A percentile compares a stretch with the other conserved stretches of the same genome.
phyloP scores from a whole-genome alignment of 2,888 invertebrate genomes.

The Xanthorhoe spadicearia region DNA sequence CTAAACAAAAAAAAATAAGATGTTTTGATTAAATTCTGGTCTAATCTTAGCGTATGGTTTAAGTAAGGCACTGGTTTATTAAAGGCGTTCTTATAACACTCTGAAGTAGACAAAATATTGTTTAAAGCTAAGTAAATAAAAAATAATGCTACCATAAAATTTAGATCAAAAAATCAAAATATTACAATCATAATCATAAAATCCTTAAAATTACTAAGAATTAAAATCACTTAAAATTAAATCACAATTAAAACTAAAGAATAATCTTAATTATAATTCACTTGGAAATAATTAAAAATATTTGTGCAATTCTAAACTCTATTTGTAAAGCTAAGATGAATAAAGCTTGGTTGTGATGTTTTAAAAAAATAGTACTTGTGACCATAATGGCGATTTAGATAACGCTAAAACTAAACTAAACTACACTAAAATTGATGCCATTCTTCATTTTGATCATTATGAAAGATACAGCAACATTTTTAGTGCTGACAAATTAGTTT shows the following conservation, averaged over 20 bases:
- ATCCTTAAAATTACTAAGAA: conserved; percentile 41
- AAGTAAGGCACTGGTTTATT: conserved; percentile 25
- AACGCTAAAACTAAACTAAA: too few relatives aligned
- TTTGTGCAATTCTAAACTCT: conserved; percentile 45
- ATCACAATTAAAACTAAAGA: conserved; percentile 53
- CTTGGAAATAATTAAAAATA: conserved; percentile 47
- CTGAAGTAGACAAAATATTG: neutral
- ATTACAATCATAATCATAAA: conserved; percentile 31
- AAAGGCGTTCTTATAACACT: conserved; percentile 17
- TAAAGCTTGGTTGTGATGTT: too few relatives aligned
- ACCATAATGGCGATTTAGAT: too few relatives aligned
- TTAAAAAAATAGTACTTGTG: too few relatives aligned
- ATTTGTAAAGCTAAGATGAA: conserved; percentile 1
- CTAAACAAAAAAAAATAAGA: too few relatives aligned
- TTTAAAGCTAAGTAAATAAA: neutral
- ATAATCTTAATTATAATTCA: conserved; percentile 46
- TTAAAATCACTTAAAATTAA: conserved; percentile 46
- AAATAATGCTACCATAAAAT: conserved; percentile 11
- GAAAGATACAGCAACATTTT: too few relatives aligned
- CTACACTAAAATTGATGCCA: too few relatives aligned
- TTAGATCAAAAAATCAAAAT: conserved; percentile 31
- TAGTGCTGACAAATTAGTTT: too few relatives aligned
- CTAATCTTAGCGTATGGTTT: conserved; percentile 1
- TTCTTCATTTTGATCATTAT: too few relatives aligned
- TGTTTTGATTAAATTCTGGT: too few relatives aligned